phyloP scores from a whole-genome alignment of 2,113 vertebrate species.

The Cyprinodon variegatus region DNA sequence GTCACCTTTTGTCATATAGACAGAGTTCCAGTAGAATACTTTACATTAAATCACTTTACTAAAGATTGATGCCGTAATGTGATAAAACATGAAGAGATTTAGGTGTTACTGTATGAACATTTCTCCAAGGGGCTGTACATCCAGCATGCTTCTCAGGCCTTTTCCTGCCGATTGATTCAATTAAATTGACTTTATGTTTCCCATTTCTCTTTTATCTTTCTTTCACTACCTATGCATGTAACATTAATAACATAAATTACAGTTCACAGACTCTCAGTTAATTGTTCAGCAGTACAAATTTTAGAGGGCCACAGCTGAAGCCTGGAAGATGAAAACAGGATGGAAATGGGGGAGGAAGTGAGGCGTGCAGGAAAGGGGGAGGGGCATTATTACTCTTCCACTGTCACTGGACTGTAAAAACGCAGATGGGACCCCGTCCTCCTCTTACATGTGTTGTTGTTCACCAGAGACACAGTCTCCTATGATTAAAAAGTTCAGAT shows the following conservation, averaged over 20 bases:
- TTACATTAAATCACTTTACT: not conserved
- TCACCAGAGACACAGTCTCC: slow-evolving; percentile 37
- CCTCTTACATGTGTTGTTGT: slow-evolving; percentile 30
- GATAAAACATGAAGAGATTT: not conserved
- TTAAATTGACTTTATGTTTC: slow-evolving; percentile 61
- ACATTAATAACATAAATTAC: slow-evolving; percentile 78
- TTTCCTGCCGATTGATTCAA: slow-evolving; percentile 65
- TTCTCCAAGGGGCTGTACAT: not conserved
- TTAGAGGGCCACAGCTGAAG: slow-evolving; percentile 75
- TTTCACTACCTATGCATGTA: slow-evolving; percentile 61
- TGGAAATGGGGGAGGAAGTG: slow-evolving; percentile 24
- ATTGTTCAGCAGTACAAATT: slow-evolving; percentile 73
- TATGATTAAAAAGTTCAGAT: slow-evolving; percentile 25
- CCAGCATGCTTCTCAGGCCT: slow-evolving; percentile 53
- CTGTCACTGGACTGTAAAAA: slow-evolving; percentile 77
- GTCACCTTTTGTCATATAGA: not conserved
- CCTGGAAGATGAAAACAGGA: slow-evolving; percentile 70
- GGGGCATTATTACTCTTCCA: slow-evolving; percentile 62
- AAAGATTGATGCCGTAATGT: not conserved
- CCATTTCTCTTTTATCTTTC: slow-evolving; percentile 48
- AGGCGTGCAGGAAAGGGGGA: slow-evolving; percentile 38
- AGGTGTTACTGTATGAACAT: not conserved
- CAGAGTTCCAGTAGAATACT: not conserved
- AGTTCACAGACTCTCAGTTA: slow-evolving; percentile 77
- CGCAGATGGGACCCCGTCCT: slow-evolving; percentile 67